These are phyloP conservation scores for Zoroaster sp. DNA, from an alignment of 53 echinoderm and acorn worm species.

Conservation along the genomic window DNA sequence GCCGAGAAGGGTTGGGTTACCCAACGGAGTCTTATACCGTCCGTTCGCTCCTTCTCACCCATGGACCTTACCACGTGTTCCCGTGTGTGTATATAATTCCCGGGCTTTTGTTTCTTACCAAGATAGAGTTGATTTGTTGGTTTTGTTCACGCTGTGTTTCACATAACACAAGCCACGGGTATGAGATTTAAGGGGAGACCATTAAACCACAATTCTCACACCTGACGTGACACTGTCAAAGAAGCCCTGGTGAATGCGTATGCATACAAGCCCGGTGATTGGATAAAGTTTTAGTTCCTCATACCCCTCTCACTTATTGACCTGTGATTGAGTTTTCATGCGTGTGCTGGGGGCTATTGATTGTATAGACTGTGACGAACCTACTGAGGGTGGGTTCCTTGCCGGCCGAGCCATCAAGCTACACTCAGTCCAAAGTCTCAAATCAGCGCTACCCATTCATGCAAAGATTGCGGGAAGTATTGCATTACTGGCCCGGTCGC, in stretches of 20 bases:
- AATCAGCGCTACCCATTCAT: constrained; percentile 41
- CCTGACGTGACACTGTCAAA: background rate
- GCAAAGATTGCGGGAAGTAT: constrained; percentile 50
- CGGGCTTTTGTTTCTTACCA: constrained; percentile 3
- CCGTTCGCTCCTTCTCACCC: background rate
- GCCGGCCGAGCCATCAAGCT: background rate
- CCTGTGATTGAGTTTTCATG: constrained; percentile 19
- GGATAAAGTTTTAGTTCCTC: background rate
- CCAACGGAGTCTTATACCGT: background rate
- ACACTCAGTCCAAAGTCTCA: background rate
- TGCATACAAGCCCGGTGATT: background rate
- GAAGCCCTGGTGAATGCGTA: background rate
- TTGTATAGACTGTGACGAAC: constrained; percentile 8
- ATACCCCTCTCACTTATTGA: background rate
- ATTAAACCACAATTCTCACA: constrained; percentile 24
- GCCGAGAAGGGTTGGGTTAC: constrained; percentile 9
- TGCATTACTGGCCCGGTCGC: constrained; percentile 27
- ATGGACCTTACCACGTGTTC: background rate
- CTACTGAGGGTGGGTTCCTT: background rate
- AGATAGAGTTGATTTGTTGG: constrained; percentile 11
- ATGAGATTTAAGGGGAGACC: background rate
- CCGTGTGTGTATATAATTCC: constrained; percentile 24
- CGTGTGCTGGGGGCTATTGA: constrained; percentile 27
- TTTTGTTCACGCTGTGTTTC: background rate
- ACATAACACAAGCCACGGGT: background rate